phyloP scores from a whole-genome alignment of 64 coral and sea anemone genomes.

The Pachyseris speciosa region DNA sequence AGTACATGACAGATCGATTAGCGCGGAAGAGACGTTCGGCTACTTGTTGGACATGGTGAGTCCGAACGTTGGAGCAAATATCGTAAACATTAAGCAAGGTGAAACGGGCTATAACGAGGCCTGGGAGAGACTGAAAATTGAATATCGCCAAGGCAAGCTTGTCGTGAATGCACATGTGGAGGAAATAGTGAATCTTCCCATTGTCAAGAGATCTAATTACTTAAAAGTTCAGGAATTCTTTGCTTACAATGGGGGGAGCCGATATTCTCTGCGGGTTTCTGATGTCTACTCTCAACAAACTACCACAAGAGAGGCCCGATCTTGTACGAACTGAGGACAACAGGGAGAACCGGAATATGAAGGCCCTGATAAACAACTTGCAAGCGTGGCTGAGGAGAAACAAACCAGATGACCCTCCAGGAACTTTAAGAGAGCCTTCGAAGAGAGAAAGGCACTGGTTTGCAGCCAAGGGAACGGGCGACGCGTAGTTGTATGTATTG shows the following conservation, averaged over 20 bases:
- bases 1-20: no score
- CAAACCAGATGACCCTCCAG: constrained; percentile 50
- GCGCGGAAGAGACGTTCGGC: no score
- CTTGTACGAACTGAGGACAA: constrained; percentile 66
- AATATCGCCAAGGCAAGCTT: no score
- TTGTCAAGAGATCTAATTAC: no score
- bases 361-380: constrained; percentile 33
- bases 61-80: background rate
- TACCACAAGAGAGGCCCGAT: constrained; percentile 77
- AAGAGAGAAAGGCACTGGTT: constrained; percentile 73
- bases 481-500: background rate
- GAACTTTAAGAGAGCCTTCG: background rate
- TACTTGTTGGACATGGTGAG: no score
- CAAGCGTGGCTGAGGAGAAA: constrained; percentile 75
- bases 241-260: constrained; percentile 18
- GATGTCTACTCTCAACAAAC: constrained; percentile 66
- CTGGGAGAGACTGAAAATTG: no score
- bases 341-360: constrained; percentile 84
- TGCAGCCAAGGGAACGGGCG: constrained; percentile 29
- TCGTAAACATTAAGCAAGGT: no score
- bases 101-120: no score
- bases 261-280: background rate
- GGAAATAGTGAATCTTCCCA: no score
- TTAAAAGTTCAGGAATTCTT: no score
- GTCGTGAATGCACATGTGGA: no score